Evolutionary conservation across 2,888 invertebrate genomes (phyloP), one percentile per base, ranked within the genome.

Genomic region (Liopterus haemorrhoidalis): DNA sequence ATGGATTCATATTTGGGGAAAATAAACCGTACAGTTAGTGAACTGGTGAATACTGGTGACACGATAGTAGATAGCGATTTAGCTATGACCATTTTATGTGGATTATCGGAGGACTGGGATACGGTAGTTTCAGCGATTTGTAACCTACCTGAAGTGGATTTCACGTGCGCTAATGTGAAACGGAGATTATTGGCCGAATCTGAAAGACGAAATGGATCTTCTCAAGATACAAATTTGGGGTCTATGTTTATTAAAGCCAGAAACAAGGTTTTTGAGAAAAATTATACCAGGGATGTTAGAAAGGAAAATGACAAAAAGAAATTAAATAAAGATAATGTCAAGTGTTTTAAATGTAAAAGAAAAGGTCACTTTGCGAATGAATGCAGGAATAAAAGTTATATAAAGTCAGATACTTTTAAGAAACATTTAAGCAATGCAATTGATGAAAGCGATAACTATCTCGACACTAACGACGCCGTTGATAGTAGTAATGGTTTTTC

Each of bases 21-120:
- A 46, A 35, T 46, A 31, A 46, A 46, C 28, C 27, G 35, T 41
- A 46, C 41, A 9, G 41, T 46, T 20, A 27, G 27, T 6, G 46
- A 46, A 24, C 14, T 40, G 24, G 16, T 25, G 24, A 39, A 24
- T 15, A 40, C 21, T 3, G 33, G 33, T 35, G 35, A 46, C 35
- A 25, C 15, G 19, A 41, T 41, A 19, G 46, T 41, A 25, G 46
- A 46, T 41, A 35, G 35, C n/a, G 41, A 41, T 20, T 28, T 46
- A 24, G 36, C 41, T n/a, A 41, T 46, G 36, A 35, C 36, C 30
- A 41, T 41, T 18, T 20, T 46, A 22, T 46, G 41, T 27, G 35
- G 46, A 35, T 33, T 46, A 20, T 41, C 28, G 22, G 40, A 41
- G 8, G 46, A 39, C 18, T 46, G 41, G 40, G 41, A 46, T 16